phyloP scores from a whole-genome alignment of 2,888 invertebrate genomes.

The Hipparchia semele region DNA sequence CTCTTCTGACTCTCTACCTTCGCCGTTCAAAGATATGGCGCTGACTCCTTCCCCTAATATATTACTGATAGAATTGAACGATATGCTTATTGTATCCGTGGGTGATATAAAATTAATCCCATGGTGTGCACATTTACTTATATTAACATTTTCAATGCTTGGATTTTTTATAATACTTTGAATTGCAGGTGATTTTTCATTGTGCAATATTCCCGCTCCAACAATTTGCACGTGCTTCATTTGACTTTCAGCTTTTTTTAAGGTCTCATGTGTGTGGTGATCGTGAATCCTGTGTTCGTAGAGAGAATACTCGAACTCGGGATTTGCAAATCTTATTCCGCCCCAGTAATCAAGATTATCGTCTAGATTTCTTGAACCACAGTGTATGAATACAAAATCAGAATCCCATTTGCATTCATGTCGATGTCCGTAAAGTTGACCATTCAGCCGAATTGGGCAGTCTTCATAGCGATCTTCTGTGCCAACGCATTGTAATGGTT shows the following conservation, averaged over 20 bases:
- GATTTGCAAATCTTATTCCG: constrained; percentile 95
- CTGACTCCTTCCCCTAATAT: constrained; percentile 96
- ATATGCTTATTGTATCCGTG: constrained; percentile 89
- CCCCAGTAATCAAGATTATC: constrained; percentile 94
- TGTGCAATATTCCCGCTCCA: constrained; percentile 97
- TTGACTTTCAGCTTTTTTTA: constrained; percentile 88
- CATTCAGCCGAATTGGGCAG: constrained; percentile 94
- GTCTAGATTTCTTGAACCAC: constrained; percentile 88
- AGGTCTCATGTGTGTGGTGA: constrained; percentile 88
- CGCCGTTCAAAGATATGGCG: constrained; percentile 95
- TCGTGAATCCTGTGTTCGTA: constrained; percentile 93
- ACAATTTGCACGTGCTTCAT: constrained; percentile 91
- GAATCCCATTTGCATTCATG: constrained; percentile 95
- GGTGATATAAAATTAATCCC: constrained; percentile 97
- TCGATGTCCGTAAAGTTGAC: constrained; percentile 92
- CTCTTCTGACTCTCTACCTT: constrained; percentile 93
- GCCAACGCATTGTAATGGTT: constrained; percentile 93
- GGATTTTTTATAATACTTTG: constrained; percentile 96
- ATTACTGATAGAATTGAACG: constrained; percentile 89
- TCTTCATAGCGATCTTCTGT: constrained; percentile 90
- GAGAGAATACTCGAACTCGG: constrained; percentile 93
- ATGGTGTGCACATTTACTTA: constrained; percentile 93
- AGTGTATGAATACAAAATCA: constrained; percentile 96
- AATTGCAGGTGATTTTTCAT: constrained; percentile 96
- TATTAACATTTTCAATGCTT: constrained; percentile 89